A percentile compares a stretch with the other conserved stretches of the same genome.
These are phyloP conservation scores for Alouatta palliata DNA, from an alignment of 2,113 vertebrate genomes.

Conservation along the genomic window DNA sequence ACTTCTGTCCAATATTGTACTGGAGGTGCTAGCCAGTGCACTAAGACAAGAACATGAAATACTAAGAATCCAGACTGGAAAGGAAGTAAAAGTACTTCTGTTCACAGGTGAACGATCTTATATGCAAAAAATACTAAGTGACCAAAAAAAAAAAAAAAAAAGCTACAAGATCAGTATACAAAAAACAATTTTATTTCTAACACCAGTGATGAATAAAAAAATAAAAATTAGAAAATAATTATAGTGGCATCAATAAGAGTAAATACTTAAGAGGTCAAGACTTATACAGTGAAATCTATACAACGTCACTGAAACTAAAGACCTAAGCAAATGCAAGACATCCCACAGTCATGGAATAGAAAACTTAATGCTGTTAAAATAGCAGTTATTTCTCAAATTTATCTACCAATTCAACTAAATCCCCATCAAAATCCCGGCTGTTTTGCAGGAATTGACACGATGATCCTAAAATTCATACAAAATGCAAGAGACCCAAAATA, in stretches of 20 bases:
- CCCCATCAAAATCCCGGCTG: constrained; percentile 24
- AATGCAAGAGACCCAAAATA: constrained; percentile 29
- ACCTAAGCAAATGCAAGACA: constrained; percentile 57
- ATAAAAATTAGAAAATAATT: constrained; percentile 22
- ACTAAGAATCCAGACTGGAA: constrained; percentile 34
- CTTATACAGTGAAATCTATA: constrained; percentile 37
- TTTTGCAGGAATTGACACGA: constrained; percentile 32
- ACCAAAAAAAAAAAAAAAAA: not conserved
- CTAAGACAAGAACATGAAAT: constrained; percentile 27
- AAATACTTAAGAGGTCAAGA: not conserved
- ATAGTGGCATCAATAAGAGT: constrained; percentile 14
- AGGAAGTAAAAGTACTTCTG: constrained; percentile 35
- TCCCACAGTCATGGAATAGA: not conserved
- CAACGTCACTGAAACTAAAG: constrained; percentile 28
- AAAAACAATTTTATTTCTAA: constrained; percentile 46
- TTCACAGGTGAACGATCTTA: constrained; percentile 4
- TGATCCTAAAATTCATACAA: constrained; percentile 19
- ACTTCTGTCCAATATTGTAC: constrained; percentile 25
- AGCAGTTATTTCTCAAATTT: constrained; percentile 26
- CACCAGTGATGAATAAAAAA: constrained; percentile 31
- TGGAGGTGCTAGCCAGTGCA: constrained; percentile 16
- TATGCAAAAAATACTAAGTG: not conserved
- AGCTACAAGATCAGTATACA: constrained; percentile 15
- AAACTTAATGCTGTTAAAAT: constrained; percentile 47
- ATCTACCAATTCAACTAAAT: constrained; percentile 44